Evolutionary conservation across 2,113 vertebrate species (phyloP).

Genomic region (Odontophorus gujanensis): DNA sequence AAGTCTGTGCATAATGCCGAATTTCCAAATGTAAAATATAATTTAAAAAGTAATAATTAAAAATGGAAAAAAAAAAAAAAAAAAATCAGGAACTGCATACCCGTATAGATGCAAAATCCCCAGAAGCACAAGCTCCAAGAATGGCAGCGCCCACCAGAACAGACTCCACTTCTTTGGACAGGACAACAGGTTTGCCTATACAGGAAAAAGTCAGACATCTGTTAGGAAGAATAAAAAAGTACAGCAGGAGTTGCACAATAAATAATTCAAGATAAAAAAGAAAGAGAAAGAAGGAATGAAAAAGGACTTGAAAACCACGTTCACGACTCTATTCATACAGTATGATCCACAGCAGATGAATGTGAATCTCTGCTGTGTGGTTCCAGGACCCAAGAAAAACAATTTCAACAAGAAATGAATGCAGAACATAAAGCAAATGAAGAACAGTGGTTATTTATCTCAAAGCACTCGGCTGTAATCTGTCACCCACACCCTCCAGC

Average conservation of each 20-base stretch:
- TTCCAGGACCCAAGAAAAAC: not conserved
- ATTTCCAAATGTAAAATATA: not conserved
- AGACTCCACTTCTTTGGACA: constrained; percentile 91
- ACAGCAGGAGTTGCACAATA: not conserved
- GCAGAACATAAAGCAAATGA: not conserved
- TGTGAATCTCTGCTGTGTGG: not conserved
- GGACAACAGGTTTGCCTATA: constrained; percentile 88
- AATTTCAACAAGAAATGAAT: not conserved
- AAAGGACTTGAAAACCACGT: not conserved
- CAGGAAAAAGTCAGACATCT: constrained; percentile 47
- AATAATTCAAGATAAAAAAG: not conserved
- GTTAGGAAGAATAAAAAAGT: constrained; percentile 31
- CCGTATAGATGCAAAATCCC: constrained; percentile 88
- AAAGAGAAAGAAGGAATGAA: not conserved
- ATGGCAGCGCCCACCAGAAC: constrained; percentile 93
- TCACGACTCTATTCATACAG: not conserved
- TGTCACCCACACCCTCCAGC: constrained; percentile 27
- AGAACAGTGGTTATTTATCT: not conserved
- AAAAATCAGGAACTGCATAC: constrained; percentile 71
- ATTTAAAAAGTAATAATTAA: not conserved
- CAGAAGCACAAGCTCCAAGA: constrained; percentile 92
- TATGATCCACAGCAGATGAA: not conserved
- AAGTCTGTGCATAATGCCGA: constrained; percentile 16
- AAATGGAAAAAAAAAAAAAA: not conserved
- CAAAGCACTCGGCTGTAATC: not conserved